Base-by-base conservation (phyloP, 2,797 vertebrate species). In the Falco novaeseelandiae region DNA sequence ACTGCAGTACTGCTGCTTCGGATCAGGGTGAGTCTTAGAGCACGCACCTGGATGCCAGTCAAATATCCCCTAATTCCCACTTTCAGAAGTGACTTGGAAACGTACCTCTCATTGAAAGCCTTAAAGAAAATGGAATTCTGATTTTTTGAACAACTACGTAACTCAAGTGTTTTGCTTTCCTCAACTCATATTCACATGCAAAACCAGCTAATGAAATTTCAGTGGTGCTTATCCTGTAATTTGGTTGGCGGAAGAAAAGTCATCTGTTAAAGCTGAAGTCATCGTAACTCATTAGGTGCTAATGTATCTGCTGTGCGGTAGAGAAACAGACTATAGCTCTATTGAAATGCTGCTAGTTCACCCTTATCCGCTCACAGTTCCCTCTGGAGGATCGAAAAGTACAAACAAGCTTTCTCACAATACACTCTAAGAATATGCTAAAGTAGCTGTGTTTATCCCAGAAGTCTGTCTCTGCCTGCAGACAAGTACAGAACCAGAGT, bases 341-440 rank as follows among this genome's bases (percentile, higher is more conserved):
- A 21, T 61, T 92, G 88, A 80, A 94, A 80, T 2, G 10, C 93
- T 92, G 79, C 65, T 85, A 18, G 78, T 72, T 89, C 1, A 0
- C 84, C 89, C 66, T 54, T 78, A 78, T 26, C 65, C 0, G 0
- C 51, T 90, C 66, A 30, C 83, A 17, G 52, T 78, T 93, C 36
- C 74, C 90, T 91, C 89, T 48, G 6, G 52, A 84, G 92, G 29
- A 51, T 1, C 83, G 86, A 58, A 86, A 90, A 95, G 65, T 38
- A 74, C 61, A 92, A 90, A 85, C 74, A 92, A 83, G 57, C 93
- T 94, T 95, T 95, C 83, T 87, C 74, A 67, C 80, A 85, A 18
- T 69, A 6, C 12, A 0, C 0, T 4, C 78, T 57, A n/a, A 63
- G 79, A 83, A 34, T 77, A 36, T n/a, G 69, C 40, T 83, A 22